phyloP scores from a whole-genome alignment of 2,888 invertebrate species.

The Colostygia pectinataria region DNA sequence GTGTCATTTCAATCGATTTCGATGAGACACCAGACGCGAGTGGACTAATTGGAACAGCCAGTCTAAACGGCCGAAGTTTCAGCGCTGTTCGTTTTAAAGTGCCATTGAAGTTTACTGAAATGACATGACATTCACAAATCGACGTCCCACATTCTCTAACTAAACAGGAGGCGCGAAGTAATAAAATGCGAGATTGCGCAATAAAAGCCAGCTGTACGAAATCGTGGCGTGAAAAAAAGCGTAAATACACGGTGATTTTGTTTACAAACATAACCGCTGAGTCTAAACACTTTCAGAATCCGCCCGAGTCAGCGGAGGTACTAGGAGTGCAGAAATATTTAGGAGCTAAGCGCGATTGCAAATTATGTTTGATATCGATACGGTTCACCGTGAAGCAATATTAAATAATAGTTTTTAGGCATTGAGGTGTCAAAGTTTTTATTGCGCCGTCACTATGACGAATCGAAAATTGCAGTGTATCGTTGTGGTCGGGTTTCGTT shows the following conservation, averaged over 20 bases:
- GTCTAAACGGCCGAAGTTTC: conserved; percentile 13
- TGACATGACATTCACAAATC: conserved; percentile 40
- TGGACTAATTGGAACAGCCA: conserved; percentile 14
- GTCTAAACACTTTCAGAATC: conserved; percentile 11
- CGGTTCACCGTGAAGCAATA: conserved; percentile 39
- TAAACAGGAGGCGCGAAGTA: conserved; percentile 52
- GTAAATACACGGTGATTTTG: conserved; percentile 54
- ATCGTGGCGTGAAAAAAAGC: conserved; percentile 57
- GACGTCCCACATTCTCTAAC: conserved; percentile 47
- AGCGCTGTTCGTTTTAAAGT: conserved; percentile 15
- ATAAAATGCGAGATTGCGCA: conserved; percentile 63
- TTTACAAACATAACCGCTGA: conserved; percentile 64
- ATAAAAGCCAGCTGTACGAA: conserved; percentile 66
- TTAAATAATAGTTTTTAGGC: conserved; percentile 66
- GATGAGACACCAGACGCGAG: conserved; percentile 11
- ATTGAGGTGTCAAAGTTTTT: conserved; percentile 68
- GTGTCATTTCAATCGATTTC: conserved; percentile 15
- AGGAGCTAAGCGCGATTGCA: conserved; percentile 1
- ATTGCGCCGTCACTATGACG: conserved; percentile 71
- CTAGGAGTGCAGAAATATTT: conserved; percentile 20
- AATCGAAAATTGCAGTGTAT: conserved; percentile 63
- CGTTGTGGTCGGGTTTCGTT: conserved; percentile 55
- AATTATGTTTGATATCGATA: conserved; percentile 2
- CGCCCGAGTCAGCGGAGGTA: conserved; percentile 8
- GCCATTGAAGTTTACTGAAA: conserved; percentile 20